Evolutionary conservation across 2,888 invertebrate genomes (phyloP).

Genomic region (Balanococcus diminutus): DNA sequence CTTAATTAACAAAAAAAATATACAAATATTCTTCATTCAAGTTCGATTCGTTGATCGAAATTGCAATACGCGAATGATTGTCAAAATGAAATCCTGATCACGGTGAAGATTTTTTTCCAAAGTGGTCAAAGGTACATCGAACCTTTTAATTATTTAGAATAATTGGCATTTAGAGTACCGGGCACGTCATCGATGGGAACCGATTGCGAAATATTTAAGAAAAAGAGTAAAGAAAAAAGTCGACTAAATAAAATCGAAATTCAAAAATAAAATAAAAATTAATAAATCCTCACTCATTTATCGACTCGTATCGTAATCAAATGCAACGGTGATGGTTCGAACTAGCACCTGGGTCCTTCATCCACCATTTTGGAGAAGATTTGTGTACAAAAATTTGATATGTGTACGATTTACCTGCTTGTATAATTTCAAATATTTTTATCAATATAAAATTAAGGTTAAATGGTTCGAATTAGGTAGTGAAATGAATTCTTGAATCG

Average conservation of each 20-base stretch:
- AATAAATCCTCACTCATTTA: not conserved
- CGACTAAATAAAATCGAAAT: not conserved
- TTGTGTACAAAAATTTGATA: too few relatives aligned
- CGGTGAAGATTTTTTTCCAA: not conserved
- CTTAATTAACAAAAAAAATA: not conserved
- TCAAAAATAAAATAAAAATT: not conserved
- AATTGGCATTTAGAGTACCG: not conserved
- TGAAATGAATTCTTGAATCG: too few relatives aligned
- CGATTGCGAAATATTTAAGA: not conserved
- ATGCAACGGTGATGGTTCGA: not conserved
- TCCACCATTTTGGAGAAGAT: too few relatives aligned
- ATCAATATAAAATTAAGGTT: too few relatives aligned
- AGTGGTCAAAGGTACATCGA: conserved; percentile 15
- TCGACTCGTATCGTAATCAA: not conserved
- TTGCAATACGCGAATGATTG: conserved; percentile 1
- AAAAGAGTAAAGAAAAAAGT: not conserved
- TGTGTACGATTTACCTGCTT: too few relatives aligned
- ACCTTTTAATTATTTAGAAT: not conserved
- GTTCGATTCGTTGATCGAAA: not conserved
- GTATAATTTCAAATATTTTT: too few relatives aligned
- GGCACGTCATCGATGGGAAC: not conserved
- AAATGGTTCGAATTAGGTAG: too few relatives aligned
- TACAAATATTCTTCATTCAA: not conserved
- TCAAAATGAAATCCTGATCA: not conserved
- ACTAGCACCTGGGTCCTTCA: too few relatives aligned